phyloP scores from a whole-genome alignment of 2,888 invertebrate genomes.

The Anthoptus insignis region DNA sequence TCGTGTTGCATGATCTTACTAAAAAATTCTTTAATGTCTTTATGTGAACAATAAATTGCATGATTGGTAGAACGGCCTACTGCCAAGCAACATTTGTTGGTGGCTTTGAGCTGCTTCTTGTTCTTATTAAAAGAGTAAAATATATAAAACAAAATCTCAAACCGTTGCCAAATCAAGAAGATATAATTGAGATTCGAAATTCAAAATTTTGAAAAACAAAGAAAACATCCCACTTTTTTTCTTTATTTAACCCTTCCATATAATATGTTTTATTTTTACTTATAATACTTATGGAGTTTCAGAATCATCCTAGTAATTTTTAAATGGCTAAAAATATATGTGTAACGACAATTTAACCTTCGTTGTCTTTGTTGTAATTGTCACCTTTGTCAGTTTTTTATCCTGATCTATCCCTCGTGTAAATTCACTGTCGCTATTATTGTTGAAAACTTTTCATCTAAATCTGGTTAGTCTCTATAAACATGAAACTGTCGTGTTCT shows the following conservation, averaged over 20 bases:
- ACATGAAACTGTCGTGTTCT: no score
- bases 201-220: conserved; percentile 5
- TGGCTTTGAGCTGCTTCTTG: conserved; percentile 80
- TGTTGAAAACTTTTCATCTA: no score
- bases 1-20: conserved; percentile 83
- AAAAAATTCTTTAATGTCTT: conserved; percentile 72
- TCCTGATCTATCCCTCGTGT: no score
- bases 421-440: no score
- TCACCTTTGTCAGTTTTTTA: no score
- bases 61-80: conserved; percentile 84
- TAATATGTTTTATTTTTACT: conserved; percentile 27
- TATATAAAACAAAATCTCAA: background rate
- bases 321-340: no score
- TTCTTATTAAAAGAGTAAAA: conserved; percentile 45
- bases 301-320: no score
- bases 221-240: conserved; percentile 28
- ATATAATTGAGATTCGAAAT: conserved; percentile 7
- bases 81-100: conserved; percentile 73
- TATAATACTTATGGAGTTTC: background rate
- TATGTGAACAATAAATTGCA: conserved; percentile 76
- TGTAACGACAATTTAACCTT: no score
- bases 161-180: conserved; percentile 10
- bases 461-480: no score
- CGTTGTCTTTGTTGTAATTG: no score
- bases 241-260: conserved; percentile 25